Conservation (phyloP, 2,113 vertebrate species). For the western clawed frog (Xenopus tropicalis) region DNA sequence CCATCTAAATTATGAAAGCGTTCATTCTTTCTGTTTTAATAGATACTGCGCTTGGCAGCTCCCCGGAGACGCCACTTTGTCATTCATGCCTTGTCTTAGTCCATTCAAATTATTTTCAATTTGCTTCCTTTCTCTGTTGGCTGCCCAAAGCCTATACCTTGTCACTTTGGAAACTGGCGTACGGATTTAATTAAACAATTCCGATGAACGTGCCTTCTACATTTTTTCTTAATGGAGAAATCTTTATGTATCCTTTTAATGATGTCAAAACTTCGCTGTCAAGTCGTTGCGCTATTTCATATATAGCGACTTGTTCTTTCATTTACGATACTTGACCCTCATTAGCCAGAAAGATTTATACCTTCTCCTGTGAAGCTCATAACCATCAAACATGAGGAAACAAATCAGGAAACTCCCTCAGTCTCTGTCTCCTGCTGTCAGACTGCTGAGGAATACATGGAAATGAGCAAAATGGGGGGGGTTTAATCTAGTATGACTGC, state of each 20-base stretch:
- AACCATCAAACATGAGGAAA: background rate
- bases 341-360: constrained; percentile 11
- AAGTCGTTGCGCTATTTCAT: too few species aligned
- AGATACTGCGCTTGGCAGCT: background rate
- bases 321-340: constrained; percentile 13
- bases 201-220: constrained; percentile 10
- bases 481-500: too few species aligned
- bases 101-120: constrained; percentile 33
- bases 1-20: too few species aligned
- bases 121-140: background rate
- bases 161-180: constrained; percentile 7
- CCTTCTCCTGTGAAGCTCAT: background rate
- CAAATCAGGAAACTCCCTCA: too few species aligned
- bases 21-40: too few species aligned
- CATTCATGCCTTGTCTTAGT: constrained; percentile 28
- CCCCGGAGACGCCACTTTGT: background rate
- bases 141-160: constrained; percentile 13
- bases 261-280: too few species aligned
- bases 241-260: too few species aligned
- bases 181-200: constrained; percentile 32
- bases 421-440: too few species aligned
- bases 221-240: background rate
- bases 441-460: too few species aligned
- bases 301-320: too few species aligned
- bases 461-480: too few species aligned